Evolutionary conservation across 37 sponge, comb jelly and placozoan genomes (phyloP).

Genomic region (Petrosia ficiformis): DNA sequence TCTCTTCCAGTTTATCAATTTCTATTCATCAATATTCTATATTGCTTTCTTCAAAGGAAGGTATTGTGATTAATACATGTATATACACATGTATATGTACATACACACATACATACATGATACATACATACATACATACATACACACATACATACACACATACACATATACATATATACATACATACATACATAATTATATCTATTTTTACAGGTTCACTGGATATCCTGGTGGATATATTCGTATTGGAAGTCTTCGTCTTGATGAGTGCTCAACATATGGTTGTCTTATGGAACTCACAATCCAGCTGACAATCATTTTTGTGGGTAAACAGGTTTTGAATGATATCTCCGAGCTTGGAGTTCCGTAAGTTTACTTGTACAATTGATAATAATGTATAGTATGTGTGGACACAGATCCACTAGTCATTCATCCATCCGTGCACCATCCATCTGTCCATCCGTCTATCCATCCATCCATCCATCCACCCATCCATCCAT

Average conservation of each 20-base stretch:
- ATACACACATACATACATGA: too few species aligned
- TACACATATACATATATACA: not conserved
- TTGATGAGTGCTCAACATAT: slow-evolving; percentile 94
- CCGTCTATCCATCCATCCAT: too few species aligned
- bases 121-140: too few species aligned
- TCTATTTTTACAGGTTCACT: slow-evolving; percentile 39
- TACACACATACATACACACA: not conserved
- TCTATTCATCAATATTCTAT: slow-evolving; percentile 89
- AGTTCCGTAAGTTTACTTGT: slow-evolving; percentile 83
- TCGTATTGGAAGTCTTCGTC: slow-evolving; percentile 61
- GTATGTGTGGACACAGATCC: not conserved
- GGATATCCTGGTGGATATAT: slow-evolving; percentile 83
- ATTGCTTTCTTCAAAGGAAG: slow-evolving; percentile 95
- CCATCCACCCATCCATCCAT: too few species aligned
- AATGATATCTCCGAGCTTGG: slow-evolving; percentile 86
- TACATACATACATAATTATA: not conserved
- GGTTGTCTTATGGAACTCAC: slow-evolving; percentile 97
- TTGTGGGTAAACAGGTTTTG: slow-evolving; percentile 93
- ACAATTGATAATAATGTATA: not conserved
- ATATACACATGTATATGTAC: not conserved
- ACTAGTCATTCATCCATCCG: not conserved
- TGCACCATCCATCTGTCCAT: too few species aligned
- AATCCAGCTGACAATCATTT: slow-evolving; percentile 88
- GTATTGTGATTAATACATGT: slow-evolving; percentile 32
- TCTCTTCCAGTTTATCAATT: slow-evolving; percentile 93